Percentiles rank a stretch among this genome's conserved stretches.
These are phyloP conservation scores for Macrosoma leucophasiata DNA, from an alignment of 2,888 invertebrate genomes.

Conservation along the genomic window DNA sequence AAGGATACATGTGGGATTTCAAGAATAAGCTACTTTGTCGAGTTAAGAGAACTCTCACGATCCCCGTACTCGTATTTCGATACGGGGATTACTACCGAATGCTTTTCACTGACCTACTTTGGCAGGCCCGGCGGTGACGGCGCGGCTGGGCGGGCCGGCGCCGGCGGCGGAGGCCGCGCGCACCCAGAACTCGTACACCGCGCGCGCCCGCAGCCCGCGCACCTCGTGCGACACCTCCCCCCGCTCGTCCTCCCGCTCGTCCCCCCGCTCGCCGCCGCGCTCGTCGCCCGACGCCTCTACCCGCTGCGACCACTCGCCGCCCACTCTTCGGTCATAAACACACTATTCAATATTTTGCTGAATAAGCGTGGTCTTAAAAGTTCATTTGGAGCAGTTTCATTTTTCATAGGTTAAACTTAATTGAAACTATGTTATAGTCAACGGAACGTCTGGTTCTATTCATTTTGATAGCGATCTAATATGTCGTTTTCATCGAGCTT, in stretches of 20 bases:
- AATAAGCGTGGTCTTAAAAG: too few species aligned
- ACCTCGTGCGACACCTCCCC: conserved; percentile 77
- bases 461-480: too few species aligned
- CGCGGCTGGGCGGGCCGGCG: conserved; percentile 77
- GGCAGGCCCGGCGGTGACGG: conserved; percentile 74
- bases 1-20: too few species aligned
- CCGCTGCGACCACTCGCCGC: conserved; percentile 56
- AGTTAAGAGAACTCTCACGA: too few species aligned
- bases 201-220: conserved; percentile 79
- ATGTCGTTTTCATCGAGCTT: too few species aligned
- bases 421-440: too few species aligned
- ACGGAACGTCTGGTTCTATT: too few species aligned
- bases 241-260: conserved; percentile 14
- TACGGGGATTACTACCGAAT: too few species aligned
- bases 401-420: too few species aligned
- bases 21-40: too few species aligned
- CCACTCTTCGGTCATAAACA: conserved; percentile 38
- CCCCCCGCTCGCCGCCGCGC: conserved; percentile 16
- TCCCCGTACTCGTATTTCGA: too few species aligned
- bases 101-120: conserved; percentile 41
- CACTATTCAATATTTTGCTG: conserved; percentile 29
- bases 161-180: conserved; percentile 79
- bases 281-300: conserved; percentile 37
- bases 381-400: too few species aligned
- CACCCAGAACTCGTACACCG: conserved; percentile 89